A percentile compares a stretch with the other conserved stretches of the same genome.
Evolutionary conservation across 2,888 invertebrate genomes (phyloP).

Genomic region (Neoaliturus tenellus): DNA sequence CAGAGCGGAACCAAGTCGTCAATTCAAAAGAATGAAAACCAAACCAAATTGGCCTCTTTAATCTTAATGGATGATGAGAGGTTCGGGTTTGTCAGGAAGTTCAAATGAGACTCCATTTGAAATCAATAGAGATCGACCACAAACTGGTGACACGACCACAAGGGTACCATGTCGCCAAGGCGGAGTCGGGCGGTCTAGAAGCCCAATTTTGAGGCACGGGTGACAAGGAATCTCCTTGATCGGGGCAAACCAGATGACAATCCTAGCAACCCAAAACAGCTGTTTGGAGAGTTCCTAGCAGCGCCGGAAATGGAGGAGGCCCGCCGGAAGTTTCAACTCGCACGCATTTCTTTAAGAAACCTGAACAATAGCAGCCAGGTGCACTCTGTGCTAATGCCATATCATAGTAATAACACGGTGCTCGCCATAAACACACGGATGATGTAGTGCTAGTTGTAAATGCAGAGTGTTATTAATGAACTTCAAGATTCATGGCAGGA

Average conservation of each 20-base stretch:
- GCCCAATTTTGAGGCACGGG: background rate
- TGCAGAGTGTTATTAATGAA: too few species aligned
- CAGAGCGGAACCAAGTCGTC: background rate
- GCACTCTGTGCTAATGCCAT: slow-evolving; percentile 12
- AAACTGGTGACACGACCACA: background rate
- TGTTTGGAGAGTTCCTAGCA: background rate
- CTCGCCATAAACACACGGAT: slow-evolving; percentile 15
- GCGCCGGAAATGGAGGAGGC: background rate
- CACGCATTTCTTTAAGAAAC: slow-evolving; percentile 44
- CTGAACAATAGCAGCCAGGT: slow-evolving; percentile 46
- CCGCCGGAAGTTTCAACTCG: slow-evolving; percentile 44
- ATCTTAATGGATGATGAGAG: background rate
- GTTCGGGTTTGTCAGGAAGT: background rate
- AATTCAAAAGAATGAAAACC: background rate
- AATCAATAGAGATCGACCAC: background rate
- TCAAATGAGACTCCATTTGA: background rate
- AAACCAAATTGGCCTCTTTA: background rate
- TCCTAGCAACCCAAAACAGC: slow-evolving; percentile 10
- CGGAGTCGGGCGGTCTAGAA: background rate
- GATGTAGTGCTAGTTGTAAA: too few species aligned
- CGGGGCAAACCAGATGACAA: slow-evolving; percentile 19
- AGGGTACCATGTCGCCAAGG: background rate
- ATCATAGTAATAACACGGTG: background rate
- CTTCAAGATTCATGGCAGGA: too few species aligned
- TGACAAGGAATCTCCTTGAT: slow-evolving; percentile 10